Evolutionary conservation across 1,140 invertebrate genomes (phyloP), one percentile per base, ranked within the genome.

Genomic region (Camponotus vicinus): DNA sequence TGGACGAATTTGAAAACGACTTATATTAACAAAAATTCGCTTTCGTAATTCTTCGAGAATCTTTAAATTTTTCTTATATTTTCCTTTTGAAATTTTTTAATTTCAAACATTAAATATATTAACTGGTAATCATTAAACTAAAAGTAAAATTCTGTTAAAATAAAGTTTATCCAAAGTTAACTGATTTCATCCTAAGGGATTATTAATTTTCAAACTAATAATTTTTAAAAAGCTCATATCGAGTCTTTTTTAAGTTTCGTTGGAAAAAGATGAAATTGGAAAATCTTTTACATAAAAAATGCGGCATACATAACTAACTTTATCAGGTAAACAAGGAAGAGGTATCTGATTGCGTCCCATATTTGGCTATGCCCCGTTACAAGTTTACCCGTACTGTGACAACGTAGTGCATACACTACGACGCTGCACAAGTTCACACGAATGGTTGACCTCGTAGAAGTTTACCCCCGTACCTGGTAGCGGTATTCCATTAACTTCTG

Each of bases 401-500:
- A 61, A 75, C 79, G 64, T 80, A 75, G 79, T 83, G 79, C 69
- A 83, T 83, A 63, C 42, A 75, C 55, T 61, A 61, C 69, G 40
- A 83, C 64, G 79, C 61, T 75, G 79, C 79, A 27, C 69, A 83
- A 83, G 69, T 83, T 83, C 79, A 83, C 69, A 61, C 79, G 69
- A 83, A 73, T 70, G 79, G 67, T 83, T 83, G 79, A 83, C 67
- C 79, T 83, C 79, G 79, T 45, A 83, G 55, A 75, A 83, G 69
- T 83, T 83, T 83, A 73, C 40, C 69, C 52, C 69, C 55, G 71
- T 83, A 75, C 69, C 79, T 40, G 79, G 27, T 71, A 73, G 69
- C 69, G 79, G 79, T 75, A 83, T 83, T 83, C 79, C 69, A 83
- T 83, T 83, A 83, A 83, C 79, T 83, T 83, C 79, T 83, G 79